A percentile compares a stretch with the other conserved stretches of the same genome.
These are phyloP conservation scores for Myodes glareolus DNA, from an alignment of 2,113 vertebrate species.

Conservation along the genomic window DNA sequence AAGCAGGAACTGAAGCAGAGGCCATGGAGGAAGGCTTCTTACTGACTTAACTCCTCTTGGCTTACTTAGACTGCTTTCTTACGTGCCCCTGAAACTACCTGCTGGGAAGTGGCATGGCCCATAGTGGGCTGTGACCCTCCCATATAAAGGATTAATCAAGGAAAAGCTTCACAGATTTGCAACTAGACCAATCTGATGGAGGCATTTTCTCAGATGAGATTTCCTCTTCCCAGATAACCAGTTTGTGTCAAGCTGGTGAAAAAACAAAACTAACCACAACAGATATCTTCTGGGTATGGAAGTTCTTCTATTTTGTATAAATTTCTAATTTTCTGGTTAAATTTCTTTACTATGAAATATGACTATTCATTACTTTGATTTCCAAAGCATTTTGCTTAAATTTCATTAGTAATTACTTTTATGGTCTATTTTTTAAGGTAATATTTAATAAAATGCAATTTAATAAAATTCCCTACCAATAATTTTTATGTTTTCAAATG, in stretches of 20 bases:
- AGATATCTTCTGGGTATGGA: neutral
- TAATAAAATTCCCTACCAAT: neutral
- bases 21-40: neutral
- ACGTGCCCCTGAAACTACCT: neutral
- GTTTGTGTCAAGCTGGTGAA: neutral
- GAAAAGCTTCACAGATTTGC: neutral
- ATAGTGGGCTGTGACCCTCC: neutral
- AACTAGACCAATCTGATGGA: neutral
- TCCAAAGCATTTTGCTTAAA: neutral
- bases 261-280: neutral
- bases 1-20: neutral
- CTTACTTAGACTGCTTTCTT: neutral
- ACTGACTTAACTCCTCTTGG: neutral
- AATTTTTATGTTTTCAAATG: conserved; percentile 18
- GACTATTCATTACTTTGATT: neutral
- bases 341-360: neutral
- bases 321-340: conserved; percentile 31
- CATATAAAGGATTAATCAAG: neutral
- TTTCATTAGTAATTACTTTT: neutral
- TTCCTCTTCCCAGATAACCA: neutral
- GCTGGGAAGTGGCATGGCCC: neutral
- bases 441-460: neutral
- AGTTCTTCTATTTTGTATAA: neutral
- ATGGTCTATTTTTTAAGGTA: neutral
- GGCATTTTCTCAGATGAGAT: neutral